Evolutionary conservation across 2,113 vertebrate genomes (phyloP).

Genomic region (Lutjanus erythropterus): DNA sequence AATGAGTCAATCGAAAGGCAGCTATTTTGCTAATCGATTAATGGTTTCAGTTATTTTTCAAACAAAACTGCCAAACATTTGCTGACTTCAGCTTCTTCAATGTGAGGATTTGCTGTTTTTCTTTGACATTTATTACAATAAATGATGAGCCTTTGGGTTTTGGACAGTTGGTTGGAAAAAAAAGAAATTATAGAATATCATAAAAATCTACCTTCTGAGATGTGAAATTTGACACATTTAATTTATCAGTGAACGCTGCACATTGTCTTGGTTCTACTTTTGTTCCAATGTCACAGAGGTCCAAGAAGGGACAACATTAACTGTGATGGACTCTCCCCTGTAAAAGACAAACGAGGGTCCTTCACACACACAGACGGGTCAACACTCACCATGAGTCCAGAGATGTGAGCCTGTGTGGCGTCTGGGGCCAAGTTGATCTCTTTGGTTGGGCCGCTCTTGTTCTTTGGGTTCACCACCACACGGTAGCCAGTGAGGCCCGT

Average conservation of each 20-base stretch:
- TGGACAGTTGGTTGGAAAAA: no score
- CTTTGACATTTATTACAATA: no score
- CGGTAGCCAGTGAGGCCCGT: slow-evolving; percentile 92
- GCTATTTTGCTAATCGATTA: no score
- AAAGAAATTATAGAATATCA: no score
- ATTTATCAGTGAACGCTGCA: not conserved
- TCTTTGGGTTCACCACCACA: slow-evolving; percentile 93
- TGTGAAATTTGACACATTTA: no score
- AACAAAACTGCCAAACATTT: no score
- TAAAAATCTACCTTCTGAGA: not conserved
- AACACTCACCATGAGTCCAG: slow-evolving; percentile 92
- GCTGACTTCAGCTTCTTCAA: no score
- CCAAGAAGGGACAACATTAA: not conserved
- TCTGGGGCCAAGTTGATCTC: slow-evolving; percentile 94
- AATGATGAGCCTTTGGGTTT: no score
- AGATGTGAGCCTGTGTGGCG: slow-evolving; percentile 88
- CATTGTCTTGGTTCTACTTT: not conserved
- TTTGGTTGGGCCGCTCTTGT: slow-evolving; percentile 93
- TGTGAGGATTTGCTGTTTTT: no score
- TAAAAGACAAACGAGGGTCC: not conserved
- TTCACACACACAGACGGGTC: not conserved
- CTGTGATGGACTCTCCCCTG: no score
- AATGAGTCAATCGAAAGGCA: no score
- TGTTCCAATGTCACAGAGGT: not conserved
- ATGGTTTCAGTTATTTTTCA: no score